Percentiles rank a stretch among this genome's conserved stretches.
Evolutionary conservation across 2,888 invertebrate species (phyloP).

Genomic region (Mimumesa dahlbomi): DNA sequence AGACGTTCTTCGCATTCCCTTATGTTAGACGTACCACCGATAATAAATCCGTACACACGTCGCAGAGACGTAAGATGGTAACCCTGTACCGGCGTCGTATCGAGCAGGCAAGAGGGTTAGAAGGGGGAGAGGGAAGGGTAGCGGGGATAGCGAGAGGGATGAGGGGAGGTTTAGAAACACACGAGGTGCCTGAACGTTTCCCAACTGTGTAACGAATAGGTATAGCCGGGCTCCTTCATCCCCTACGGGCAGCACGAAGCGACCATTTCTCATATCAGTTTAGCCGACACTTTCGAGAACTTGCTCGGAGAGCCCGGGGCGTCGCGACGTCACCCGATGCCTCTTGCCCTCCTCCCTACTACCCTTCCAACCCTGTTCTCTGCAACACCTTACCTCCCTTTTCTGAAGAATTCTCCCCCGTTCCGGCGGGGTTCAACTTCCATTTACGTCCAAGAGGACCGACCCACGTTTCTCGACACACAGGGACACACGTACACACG

Average conservation of each 20-base stretch:
- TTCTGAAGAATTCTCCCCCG: conserved; percentile 20
- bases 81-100: conserved; percentile 47
- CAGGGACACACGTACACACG: conserved; percentile 5
- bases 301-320: conserved; percentile 74
- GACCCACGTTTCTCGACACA: not conserved
- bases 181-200: conserved; percentile 68
- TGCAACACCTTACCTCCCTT: conserved; percentile 51
- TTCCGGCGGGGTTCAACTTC: conserved; percentile 17
- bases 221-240: conserved; percentile 69
- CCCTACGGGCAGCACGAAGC: conserved; percentile 79
- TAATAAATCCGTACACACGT: conserved; percentile 30
- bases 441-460: conserved; percentile 24
- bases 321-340: conserved; percentile 76
- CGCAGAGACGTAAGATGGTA: conserved; percentile 44
- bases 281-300: conserved; percentile 79
- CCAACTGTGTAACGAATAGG: conserved; percentile 75
- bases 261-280: conserved; percentile 80
- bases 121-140: no score
- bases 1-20: not conserved
- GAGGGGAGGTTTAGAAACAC: conserved; percentile 48
- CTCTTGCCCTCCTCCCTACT: conserved; percentile 58
- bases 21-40: not conserved
- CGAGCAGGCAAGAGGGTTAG: conserved; percentile 20
- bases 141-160: conserved; percentile 16
- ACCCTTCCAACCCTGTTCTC: conserved; percentile 41